Conservation (phyloP, 2,113 vertebrate species). For the Anarhynchus alexandrinus region DNA sequence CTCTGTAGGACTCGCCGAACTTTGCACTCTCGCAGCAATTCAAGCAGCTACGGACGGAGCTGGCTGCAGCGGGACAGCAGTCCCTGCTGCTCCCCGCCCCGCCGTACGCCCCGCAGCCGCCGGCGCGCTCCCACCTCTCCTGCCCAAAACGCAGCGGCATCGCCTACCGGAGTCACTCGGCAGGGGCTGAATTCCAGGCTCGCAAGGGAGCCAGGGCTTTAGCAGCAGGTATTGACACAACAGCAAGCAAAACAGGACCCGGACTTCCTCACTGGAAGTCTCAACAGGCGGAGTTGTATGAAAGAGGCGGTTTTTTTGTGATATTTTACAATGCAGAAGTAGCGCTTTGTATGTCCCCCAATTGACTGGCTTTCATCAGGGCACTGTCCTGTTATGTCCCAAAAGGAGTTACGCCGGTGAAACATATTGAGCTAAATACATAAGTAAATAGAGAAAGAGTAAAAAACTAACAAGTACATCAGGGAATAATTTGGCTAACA, state of each 20-base stretch:
- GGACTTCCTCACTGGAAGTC: background rate
- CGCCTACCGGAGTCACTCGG: background rate
- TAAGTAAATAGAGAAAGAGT: background rate
- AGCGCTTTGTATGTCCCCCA: background rate
- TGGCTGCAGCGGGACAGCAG: background rate
- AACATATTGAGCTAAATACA: background rate
- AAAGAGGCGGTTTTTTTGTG: rapidly evolving
- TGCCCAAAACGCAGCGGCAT: background rate
- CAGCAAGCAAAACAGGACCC: background rate
- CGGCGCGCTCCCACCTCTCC: too few species aligned
- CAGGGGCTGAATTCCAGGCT: background rate
- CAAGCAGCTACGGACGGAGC: background rate
- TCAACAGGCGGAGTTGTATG: background rate
- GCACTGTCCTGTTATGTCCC: background rate
- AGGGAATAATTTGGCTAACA: background rate
- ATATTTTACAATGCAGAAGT: background rate
- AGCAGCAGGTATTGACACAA: background rate
- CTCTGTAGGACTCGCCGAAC: background rate
- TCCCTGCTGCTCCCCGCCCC: background rate
- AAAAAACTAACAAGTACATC: background rate
- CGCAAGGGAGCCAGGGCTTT: background rate
- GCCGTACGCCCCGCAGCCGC: background rate
- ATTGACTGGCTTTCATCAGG: background rate
- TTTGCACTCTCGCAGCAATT: background rate
- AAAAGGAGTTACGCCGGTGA: background rate